Evolutionary conservation across 1,140 invertebrate genomes (phyloP).

Genomic region (Temnothorax nylanderi): DNA sequence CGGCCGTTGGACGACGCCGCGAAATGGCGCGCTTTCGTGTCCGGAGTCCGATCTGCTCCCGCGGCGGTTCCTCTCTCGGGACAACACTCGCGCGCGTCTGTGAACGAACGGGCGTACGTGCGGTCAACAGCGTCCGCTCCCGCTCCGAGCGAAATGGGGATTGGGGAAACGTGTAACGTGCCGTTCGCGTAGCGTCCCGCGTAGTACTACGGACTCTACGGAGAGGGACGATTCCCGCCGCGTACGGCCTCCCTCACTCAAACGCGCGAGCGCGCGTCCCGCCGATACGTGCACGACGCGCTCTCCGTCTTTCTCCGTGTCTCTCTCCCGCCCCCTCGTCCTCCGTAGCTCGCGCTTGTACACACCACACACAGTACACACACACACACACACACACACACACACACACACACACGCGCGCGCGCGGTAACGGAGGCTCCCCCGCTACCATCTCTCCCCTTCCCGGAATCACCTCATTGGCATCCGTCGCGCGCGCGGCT

Average conservation of each 20-base stretch:
- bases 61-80: neutral
- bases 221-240: constrained; percentile 66
- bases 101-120: neutral
- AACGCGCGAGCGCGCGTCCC: neutral
- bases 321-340: neutral
- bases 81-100: neutral
- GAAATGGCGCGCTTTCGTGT: neutral
- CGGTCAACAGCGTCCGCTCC: neutral
- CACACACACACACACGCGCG: too few relatives aligned
- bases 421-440: neutral
- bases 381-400: too few relatives aligned
- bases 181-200: constrained; percentile 64
- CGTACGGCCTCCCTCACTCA: constrained; percentile 57
- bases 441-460: constrained; percentile 39
- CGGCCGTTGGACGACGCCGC: neutral
- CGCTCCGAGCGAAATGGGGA: neutral
- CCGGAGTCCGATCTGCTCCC: too few relatives aligned
- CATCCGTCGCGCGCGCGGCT: constrained; percentile 43
- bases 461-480: constrained; percentile 43
- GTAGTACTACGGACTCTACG: constrained; percentile 72
- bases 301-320: neutral
- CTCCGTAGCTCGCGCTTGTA: neutral
- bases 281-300: neutral
- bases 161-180: constrained; percentile 22
- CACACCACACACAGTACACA: neutral